Base-by-base conservation (phyloP, 2,888 invertebrate genomes). In the Colletes collaris region DNA sequence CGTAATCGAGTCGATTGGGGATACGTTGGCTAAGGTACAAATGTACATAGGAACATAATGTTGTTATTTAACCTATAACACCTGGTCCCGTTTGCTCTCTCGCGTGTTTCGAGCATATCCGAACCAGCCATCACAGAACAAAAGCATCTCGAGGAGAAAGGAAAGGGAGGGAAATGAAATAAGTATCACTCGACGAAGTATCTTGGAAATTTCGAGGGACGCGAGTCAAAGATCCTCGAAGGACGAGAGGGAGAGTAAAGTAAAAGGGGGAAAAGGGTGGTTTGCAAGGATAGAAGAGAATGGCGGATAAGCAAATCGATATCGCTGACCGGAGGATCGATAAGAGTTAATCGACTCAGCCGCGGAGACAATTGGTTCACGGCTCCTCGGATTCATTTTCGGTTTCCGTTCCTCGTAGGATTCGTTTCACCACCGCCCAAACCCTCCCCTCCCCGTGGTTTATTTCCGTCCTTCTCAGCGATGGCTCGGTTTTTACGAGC, bases 21-120 rank as follows among this genome's bases (percentile, higher is more conserved):
- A 91, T 89, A 90, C 85, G 91, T 91, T 92, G 91, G 91, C 89
- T 89, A 92, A 91, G 92, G 92, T 93, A 92, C 92, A 93, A 93
- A 92, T 93, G 92, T 93, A 93, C 92, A 93, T 92, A 92, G 89
- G 88, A 90, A 85, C 88, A 90, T 88, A 89, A 90, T 87, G 87
- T 92, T 92, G 90, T 91, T 92, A 90, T 91, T 89, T 91, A 80
- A 79, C 71, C 78, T 78, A 67, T 82, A 62, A 76, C 75, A 69
- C 82, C 53, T 62, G 27, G 64, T 65, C 78, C 66, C 75, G 74
- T 77, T 72, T 60, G 65, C 75, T 76, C 56, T 63, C 67, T 53
- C 75, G 49, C 56, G 72, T 66, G 46, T 64, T 69, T 66, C 74
- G 60, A 58, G 52, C 46, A 19, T n/a, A 68, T 11, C 4, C 10